A percentile compares a stretch with the other conserved stretches of the same genome.
phyloP scores from a whole-genome alignment of 2,888 invertebrate species.

The Pemphredon lugubris region DNA sequence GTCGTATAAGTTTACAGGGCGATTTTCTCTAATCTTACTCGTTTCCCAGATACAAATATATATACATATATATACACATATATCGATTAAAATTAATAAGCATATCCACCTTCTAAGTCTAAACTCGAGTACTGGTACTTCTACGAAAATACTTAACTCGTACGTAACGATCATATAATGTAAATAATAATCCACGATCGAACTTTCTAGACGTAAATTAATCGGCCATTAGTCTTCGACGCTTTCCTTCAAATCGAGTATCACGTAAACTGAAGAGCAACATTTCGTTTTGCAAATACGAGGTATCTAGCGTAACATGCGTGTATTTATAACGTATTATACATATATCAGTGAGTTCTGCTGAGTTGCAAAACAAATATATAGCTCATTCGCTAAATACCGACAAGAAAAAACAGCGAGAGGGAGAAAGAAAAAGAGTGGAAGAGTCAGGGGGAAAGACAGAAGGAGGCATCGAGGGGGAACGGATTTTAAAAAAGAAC shows the following conservation, averaged over 20 bases:
- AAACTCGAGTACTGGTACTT: neutral
- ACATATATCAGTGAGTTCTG: constrained; percentile 15
- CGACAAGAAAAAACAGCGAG: neutral
- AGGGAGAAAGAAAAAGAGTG: neutral
- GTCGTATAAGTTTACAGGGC: no score
- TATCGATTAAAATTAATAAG: no score
- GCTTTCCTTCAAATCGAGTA: constrained; percentile 1
- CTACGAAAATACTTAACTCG: constrained; percentile 1
- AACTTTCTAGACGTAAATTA: constrained; percentile 14
- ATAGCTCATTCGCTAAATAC: constrained; percentile 18
- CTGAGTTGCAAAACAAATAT: constrained; percentile 27
- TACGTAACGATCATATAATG: neutral
- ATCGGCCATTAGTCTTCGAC: constrained; percentile 7
- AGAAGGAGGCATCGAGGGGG: neutral
- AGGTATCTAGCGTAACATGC: constrained; percentile 9
- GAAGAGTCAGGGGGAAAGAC: no score
- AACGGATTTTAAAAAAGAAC: neutral
- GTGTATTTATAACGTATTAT: constrained; percentile 6
- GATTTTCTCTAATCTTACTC: no score
- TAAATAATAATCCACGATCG: constrained; percentile 9
- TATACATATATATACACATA: no score
- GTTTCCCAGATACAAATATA: no score
- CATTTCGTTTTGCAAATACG: constrained; percentile 6
- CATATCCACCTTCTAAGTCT: constrained; percentile 11
- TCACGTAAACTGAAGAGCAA: constrained; percentile 4